phyloP scores from a whole-genome alignment of 35 echinoderm and acorn worm species.

The Patiria miniata region DNA sequence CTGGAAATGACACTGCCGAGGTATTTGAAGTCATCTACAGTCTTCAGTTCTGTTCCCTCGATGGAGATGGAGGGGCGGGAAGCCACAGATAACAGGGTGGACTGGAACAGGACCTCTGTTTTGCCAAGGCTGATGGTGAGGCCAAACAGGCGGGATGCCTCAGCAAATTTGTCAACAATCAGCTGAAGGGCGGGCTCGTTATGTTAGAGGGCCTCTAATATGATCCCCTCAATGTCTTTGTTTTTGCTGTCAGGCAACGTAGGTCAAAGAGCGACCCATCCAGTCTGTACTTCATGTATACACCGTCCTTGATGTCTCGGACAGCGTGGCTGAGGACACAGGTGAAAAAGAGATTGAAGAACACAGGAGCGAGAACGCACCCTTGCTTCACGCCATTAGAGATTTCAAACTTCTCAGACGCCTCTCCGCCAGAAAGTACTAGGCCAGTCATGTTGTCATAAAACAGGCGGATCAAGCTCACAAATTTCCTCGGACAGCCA shows the following conservation, averaged over 20 bases:
- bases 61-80: constrained; percentile 36
- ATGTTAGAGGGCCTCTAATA: not conserved
- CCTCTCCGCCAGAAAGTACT: too few relatives aligned
- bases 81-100: not conserved
- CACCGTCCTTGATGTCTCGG: too few relatives aligned
- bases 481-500: constrained; percentile 44
- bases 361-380: too few relatives aligned
- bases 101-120: not conserved
- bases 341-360: too few relatives aligned
- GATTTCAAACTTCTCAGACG: too few relatives aligned
- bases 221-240: not conserved
- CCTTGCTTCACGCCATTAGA: too few relatives aligned
- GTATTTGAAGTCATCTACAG: constrained; percentile 55
- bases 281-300: too few relatives aligned
- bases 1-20: constrained; percentile 46
- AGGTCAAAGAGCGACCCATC: too few relatives aligned
- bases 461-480: not conserved
- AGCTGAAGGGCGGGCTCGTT: not conserved
- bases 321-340: too few relatives aligned
- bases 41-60: constrained; percentile 15
- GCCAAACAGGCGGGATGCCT: not conserved
- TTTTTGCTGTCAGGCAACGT: not conserved
- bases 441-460: too few relatives aligned
- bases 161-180: constrained; percentile 20
- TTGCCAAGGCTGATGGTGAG: constrained; percentile 31